phyloP scores from a whole-genome alignment of 2,797 vertebrate species.

The Ataeniobius toweri region DNA sequence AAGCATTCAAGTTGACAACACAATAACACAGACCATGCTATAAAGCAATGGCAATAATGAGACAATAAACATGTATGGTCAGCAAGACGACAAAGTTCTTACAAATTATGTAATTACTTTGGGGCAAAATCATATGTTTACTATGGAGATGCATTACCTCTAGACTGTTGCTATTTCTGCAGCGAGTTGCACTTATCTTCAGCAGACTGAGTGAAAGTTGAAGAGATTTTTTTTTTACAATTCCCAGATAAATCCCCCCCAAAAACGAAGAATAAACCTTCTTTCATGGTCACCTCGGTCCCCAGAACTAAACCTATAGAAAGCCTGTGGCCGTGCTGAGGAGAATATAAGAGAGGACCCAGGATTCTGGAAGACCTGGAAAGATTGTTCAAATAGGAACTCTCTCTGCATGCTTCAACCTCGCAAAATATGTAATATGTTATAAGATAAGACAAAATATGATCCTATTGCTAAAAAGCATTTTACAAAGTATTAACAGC shows the following conservation, averaged over 20 bases:
- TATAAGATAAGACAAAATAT: neutral
- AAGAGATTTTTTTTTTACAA: neutral
- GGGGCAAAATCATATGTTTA: conserved; percentile 4
- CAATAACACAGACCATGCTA: conserved; percentile 4
- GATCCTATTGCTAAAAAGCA: neutral
- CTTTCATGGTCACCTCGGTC: neutral
- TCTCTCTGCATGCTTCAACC: neutral
- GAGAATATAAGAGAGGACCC: neutral
- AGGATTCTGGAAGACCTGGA: neutral
- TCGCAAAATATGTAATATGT: neutral
- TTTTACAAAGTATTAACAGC: neutral
- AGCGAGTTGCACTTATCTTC: neutral
- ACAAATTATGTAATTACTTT: conserved; percentile 2
- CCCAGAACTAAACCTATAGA: neutral
- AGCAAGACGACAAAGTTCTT: neutral
- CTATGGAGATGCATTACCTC: neutral
- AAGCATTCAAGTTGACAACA: conserved; percentile 8
- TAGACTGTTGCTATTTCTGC: neutral
- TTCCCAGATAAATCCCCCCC: neutral
- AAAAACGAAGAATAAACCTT: neutral
- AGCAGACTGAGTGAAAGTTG: neutral
- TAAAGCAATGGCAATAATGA: neutral
- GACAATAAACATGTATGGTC: neutral
- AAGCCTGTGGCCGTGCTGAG: neutral
- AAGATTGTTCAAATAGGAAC: neutral